Conservation (phyloP, 23 tunicate genomes). For the Trididemnum clinides region DNA sequence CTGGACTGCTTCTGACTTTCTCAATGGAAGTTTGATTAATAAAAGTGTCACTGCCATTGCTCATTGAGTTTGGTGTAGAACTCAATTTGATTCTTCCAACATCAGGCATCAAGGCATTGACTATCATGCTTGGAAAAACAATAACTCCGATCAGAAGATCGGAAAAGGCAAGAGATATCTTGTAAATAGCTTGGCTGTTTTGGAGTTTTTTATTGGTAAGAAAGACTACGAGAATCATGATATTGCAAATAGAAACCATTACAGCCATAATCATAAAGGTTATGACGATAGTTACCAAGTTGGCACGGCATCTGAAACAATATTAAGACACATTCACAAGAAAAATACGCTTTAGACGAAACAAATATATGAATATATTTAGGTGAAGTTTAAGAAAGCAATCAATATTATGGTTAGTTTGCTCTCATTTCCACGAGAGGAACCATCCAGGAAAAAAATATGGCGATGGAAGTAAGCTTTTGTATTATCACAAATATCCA, state of each 20-base stretch:
- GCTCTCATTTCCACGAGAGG: too few species aligned
- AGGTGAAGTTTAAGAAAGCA: too few species aligned
- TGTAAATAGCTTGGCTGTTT: slow-evolving; percentile 53
- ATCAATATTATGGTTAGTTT: too few species aligned
- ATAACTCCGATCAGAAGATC: slow-evolving; percentile 50
- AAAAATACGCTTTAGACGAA: too few species aligned
- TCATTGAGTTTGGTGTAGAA: too few species aligned
- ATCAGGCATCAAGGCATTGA: slow-evolving; percentile 2
- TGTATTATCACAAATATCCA: too few species aligned
- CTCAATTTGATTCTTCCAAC: neutral
- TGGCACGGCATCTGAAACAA: slow-evolving; percentile 64
- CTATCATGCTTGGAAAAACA: slow-evolving; percentile 56
- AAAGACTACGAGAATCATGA: slow-evolving; percentile 43
- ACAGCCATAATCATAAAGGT: slow-evolving; percentile 26
- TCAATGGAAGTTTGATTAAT: neutral
- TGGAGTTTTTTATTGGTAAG: too few species aligned
- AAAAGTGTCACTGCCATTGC: neutral
- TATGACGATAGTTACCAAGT: neutral
- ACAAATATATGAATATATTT: too few species aligned
- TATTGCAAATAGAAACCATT: slow-evolving; percentile 20
- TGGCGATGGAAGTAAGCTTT: too few species aligned
- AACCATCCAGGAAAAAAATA: too few species aligned
- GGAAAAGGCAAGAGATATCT: slow-evolving; percentile 45
- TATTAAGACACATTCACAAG: too few species aligned
- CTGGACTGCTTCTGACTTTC: neutral